phyloP scores from a whole-genome alignment of 2,888 invertebrate genomes.

The Lasioglossum villosulum region DNA sequence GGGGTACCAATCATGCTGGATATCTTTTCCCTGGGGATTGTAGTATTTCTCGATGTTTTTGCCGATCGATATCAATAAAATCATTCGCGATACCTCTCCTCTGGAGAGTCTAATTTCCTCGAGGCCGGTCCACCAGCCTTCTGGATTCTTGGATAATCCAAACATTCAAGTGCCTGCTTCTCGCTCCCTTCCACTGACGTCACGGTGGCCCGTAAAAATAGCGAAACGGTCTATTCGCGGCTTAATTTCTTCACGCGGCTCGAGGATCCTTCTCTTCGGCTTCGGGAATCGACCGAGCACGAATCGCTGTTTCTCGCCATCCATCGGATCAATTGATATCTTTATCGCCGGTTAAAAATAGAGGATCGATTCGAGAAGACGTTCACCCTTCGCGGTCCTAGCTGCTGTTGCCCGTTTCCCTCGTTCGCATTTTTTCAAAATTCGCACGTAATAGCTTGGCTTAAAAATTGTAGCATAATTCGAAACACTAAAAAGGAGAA shows the following conservation, averaged over 20 bases:
- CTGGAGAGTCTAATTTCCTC: conserved; percentile 33
- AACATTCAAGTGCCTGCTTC: conserved; percentile 57
- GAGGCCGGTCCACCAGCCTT: conserved; percentile 47
- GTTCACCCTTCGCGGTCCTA: conserved; percentile 2
- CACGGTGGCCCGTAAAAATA: conserved; percentile 74
- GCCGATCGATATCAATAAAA: conserved; percentile 9
- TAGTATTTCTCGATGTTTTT: neutral
- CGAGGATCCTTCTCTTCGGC: neutral
- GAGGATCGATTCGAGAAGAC: neutral
- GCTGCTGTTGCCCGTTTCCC: neutral
- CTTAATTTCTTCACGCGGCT: conserved; percentile 68
- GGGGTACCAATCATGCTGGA: neutral
- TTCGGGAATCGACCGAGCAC: neutral
- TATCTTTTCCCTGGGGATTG: neutral
- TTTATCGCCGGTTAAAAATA: conserved; percentile 3
- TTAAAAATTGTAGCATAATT: too few relatives aligned
- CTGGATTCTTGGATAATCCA: conserved; percentile 63
- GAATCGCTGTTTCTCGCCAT: conserved; percentile 6
- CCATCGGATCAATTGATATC: conserved; percentile 3
- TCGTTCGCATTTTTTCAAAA: neutral
- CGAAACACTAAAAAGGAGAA: too few relatives aligned
- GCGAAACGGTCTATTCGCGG: conserved; percentile 63
- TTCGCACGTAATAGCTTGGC: neutral
- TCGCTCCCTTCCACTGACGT: conserved; percentile 68
- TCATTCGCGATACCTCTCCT: conserved; percentile 1